Conservation (phyloP, 2,797 vertebrate genomes). For the Phoebastria nigripes region DNA sequence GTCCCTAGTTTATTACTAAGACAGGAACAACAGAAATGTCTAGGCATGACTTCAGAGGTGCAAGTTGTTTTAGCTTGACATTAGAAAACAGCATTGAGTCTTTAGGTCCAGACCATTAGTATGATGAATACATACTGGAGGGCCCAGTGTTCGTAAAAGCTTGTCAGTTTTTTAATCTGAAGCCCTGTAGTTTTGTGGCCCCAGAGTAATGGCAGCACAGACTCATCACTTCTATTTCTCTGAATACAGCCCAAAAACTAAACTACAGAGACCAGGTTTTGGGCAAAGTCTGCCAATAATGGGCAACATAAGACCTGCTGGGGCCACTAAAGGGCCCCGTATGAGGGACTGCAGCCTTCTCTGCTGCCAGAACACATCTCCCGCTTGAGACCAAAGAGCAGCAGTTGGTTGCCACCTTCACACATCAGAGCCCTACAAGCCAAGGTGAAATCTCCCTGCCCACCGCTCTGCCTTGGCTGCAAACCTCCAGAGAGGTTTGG, state of each 20-base stretch:
- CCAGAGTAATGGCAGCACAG: background rate
- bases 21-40: background rate
- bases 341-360: background rate
- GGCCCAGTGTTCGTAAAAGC: background rate
- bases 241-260: background rate
- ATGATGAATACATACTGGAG: background rate
- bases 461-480: background rate
- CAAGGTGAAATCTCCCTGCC: background rate
- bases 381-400: background rate
- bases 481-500: background rate
- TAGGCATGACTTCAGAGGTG: background rate
- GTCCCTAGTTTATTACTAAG: background rate
- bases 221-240: background rate
- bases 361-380: background rate
- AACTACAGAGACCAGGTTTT: background rate
- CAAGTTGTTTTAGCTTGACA: background rate
- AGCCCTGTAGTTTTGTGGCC: background rate
- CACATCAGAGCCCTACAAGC: background rate
- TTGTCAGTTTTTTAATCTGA: background rate
- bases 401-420: background rate
- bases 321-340: background rate
- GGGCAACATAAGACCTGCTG: background rate
- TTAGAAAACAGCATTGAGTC: background rate
- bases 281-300: background rate
- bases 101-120: rapidly evolving